Base-by-base conservation (phyloP, 1,140 invertebrate genomes). In the Drosophila nasuta region DNA sequence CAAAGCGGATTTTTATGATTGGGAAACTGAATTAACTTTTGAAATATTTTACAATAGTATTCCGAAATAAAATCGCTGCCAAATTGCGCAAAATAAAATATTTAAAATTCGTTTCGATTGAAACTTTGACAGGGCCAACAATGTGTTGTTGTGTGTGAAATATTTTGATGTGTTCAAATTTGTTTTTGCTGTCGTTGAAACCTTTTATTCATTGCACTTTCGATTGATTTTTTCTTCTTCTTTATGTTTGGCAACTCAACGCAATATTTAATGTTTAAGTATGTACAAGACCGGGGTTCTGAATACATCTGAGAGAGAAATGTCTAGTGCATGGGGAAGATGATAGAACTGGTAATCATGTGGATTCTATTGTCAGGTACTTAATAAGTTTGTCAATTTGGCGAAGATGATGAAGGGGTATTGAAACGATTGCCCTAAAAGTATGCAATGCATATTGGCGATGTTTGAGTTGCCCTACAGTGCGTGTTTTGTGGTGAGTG, bases 361-460 rank as follows among this genome's bases (percentile, higher is more conserved):
- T 60, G 77, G 71, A 64, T 85, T 73, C 89, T 91, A 91, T 91
- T 91, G 88, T 91, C 88, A 91, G 88, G 88, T 91, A 91, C 88
- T 91, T 91, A 82, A 88, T 88, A 89, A 85, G 70, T 83, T 87
- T 41, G 25, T 46, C 49, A 41, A 41, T 43, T 54, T 28, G n/a
- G 17, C 30, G n/a, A 30, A 51, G 28, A 7, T 66, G 35, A 10
- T 41, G 13, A 60, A 43, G 56, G 5, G 38, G 56, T 13, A 11
- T 25, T n/a, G 25, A 72, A 58, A n/a, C 57, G 48, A 54, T 45
- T 70, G 60, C 64, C 57, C 51, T 20, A 71, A 69, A 72, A 65
- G 82, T 66, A 71, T 74, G 66, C 66, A 66, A 72, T 46, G 38
- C 28, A 51, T 33, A 15, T 74, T 64, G 45, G 63, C 67, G 70